Evolutionary conservation across 2,888 invertebrate genomes (phyloP), one percentile per base, ranked within the genome.

Genomic region (Athalia rosae): DNA sequence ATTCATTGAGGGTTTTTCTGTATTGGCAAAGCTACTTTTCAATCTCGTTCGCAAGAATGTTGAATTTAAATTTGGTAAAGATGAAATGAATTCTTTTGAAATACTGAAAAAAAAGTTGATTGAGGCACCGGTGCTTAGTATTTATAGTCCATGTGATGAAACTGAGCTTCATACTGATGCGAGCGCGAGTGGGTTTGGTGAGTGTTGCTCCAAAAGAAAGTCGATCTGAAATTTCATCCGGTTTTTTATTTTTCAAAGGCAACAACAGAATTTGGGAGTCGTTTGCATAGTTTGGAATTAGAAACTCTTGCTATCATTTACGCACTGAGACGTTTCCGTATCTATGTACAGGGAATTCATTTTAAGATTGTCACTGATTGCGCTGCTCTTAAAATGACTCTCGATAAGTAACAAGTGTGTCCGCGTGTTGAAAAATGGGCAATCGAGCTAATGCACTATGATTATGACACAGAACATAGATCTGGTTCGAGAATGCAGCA

Each of bases 91-190:
- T 13, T 71, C 82, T 5, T 85, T 85, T 77, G 78, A 83, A 11
- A 53, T 28, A 41, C 66, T 85, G 7, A 84, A 84, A 77, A 45
- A 2, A 9, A 56, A 48, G 41, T 79, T 86, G 61, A 58, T 80
- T 4, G 56, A 77, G 59, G 63, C 80, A 67, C 85, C 85, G 50
- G 79, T 86, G 58, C 79, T 87, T 48, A 66, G 79, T 11, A 79
- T 87, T 48, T 89, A 84, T 79, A 81, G 84, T 45, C 85, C 85
- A 0, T 58, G 76, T 84, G 6, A 28, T 4, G 83, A 85, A 64
- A 89, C 88, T 4, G 86, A 89, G 77, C 76, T 86, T 76, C 88
- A 56, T 88, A 89, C 67, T 86, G 87, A 89, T 80, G 88, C 86
- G 3, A 86, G 85, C 82, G 1, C 11, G 80, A 3, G 81, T 5